Conservation (phyloP, 1,140 invertebrate species). For the Hycleus phaleratus region DNA sequence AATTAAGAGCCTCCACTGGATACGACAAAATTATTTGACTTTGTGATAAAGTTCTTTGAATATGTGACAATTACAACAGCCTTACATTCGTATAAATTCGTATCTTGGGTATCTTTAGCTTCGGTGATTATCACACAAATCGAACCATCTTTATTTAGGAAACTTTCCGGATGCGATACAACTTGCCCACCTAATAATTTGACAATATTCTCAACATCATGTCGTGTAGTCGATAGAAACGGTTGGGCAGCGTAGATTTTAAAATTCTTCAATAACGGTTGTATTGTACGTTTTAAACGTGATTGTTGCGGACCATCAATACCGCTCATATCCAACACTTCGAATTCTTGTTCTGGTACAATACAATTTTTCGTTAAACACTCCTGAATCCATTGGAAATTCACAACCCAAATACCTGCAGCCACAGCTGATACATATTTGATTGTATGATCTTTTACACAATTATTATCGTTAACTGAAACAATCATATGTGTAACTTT, state of each 20-base stretch:
- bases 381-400: constrained; percentile 35
- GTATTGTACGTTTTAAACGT: constrained; percentile 18
- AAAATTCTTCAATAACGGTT: constrained; percentile 32
- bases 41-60: not conserved
- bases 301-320: constrained; percentile 30
- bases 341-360: constrained; percentile 35
- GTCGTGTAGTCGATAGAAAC: constrained; percentile 22
- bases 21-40: too few relatives aligned
- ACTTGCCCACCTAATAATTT: constrained; percentile 26
- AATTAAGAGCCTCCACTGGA: too few relatives aligned
- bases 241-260: constrained; percentile 29
- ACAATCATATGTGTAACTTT: constrained; percentile 37
- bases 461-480: constrained; percentile 26
- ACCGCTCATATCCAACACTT: constrained; percentile 33
- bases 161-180: constrained; percentile 18
- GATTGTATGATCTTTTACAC: constrained; percentile 35
- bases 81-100: constrained; percentile 33
- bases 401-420: constrained; percentile 36
- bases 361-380: constrained; percentile 29
- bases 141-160: constrained; percentile 22
- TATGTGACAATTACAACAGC: not conserved
- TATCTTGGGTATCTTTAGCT: constrained; percentile 27
- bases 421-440: constrained; percentile 37
- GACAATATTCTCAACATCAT: constrained; percentile 29
- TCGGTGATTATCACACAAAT: constrained; percentile 33